Evolutionary conservation across 2,113 vertebrate genomes (phyloP).

Genomic region (Sphaerodactylus townsendi): DNA sequence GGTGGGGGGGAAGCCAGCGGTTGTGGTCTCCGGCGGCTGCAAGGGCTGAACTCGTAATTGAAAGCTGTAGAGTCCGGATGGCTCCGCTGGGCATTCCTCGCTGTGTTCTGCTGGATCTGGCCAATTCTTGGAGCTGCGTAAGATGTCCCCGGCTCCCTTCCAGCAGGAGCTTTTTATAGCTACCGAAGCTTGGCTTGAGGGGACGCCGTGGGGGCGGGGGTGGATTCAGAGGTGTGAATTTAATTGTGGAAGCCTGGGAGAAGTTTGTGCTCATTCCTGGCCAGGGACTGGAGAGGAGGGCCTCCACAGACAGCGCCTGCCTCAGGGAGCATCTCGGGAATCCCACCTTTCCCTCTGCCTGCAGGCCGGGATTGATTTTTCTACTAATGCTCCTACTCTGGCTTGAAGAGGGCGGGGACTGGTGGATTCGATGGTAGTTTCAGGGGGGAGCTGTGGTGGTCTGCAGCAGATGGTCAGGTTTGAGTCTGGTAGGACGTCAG

Average conservation of each 20-base stretch:
- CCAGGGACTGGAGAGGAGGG: background rate
- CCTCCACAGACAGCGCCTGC: too few species aligned
- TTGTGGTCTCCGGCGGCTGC: background rate
- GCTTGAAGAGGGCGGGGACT: too few species aligned
- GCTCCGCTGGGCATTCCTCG: too few species aligned
- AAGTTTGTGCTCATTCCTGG: background rate
- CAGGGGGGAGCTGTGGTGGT: too few species aligned
- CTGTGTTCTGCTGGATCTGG: background rate
- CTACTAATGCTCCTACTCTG: too few species aligned
- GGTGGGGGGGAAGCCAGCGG: too few species aligned
- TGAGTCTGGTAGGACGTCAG: too few species aligned
- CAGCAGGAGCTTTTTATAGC: background rate
- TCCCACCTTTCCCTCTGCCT: too few species aligned
- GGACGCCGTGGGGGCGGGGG: background rate
- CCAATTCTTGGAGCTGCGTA: background rate
- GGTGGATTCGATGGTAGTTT: too few species aligned
- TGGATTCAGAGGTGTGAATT: background rate
- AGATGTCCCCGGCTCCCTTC: background rate
- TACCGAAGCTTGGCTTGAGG: background rate
- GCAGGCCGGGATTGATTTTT: too few species aligned
- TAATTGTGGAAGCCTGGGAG: background rate
- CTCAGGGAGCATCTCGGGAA: too few species aligned
- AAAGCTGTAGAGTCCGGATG: background rate
- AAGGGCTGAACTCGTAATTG: accelerated
- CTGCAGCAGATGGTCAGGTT: too few species aligned